Evolutionary conservation across 1,140 invertebrate species (phyloP).

Genomic region (Rhyacophila brunnea): DNA sequence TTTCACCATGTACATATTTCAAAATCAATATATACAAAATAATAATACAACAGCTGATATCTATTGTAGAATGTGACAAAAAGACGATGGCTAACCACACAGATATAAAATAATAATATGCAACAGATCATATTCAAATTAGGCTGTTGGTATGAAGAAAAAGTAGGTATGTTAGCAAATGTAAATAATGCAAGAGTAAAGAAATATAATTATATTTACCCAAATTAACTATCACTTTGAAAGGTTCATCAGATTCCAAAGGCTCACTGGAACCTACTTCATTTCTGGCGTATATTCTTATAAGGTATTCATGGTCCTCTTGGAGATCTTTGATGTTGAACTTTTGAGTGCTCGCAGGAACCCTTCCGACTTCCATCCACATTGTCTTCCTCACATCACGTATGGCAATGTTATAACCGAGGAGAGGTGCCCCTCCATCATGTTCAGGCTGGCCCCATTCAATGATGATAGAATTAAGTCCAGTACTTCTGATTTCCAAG

Average conservation of each 20-base stretch:
- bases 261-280: constrained; percentile 94
- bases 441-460: constrained; percentile 92
- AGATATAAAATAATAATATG: no score
- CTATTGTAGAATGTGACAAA: no score
- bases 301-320: constrained; percentile 85
- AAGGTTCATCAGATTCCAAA: constrained; percentile 88
- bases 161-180: no score
- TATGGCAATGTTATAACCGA: constrained; percentile 90
- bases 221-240: constrained; percentile 77
- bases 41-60: no score
- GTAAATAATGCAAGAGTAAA: no score
- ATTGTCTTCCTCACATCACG: constrained; percentile 88
- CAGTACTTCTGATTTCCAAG: constrained; percentile 78
- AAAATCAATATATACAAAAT: no score
- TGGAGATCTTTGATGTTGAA: constrained; percentile 83
- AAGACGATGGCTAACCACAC: no score
- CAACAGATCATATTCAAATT: no score
- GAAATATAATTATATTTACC: constrained; percentile 69
- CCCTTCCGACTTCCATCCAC: constrained; percentile 94
- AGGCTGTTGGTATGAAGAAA: no score
- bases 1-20: no score
- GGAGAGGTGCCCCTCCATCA: constrained; percentile 88
- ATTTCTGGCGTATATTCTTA: constrained; percentile 91
- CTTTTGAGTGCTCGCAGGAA: constrained; percentile 77
- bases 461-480: constrained; percentile 80